Conservation (phyloP, 37 sponge, comb jelly and placozoan species). For the Axinella damicornis region DNA sequence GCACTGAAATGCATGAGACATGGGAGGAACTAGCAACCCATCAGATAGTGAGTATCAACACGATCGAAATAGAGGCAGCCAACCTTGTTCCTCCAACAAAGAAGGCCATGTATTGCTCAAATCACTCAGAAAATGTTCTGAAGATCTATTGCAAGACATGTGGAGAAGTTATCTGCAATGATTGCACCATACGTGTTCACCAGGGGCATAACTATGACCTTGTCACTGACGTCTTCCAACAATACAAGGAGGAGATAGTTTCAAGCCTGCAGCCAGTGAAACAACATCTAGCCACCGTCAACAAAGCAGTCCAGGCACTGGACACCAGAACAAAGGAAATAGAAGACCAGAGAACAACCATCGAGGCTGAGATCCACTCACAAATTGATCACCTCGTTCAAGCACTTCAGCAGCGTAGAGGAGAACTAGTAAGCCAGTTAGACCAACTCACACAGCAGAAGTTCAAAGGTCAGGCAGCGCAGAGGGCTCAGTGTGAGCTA, state of each 20-base stretch:
- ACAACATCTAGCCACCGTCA: background rate
- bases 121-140: background rate
- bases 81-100: constrained; percentile 14
- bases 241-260: constrained; percentile 14
- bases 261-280: constrained; percentile 9
- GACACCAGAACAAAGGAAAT: constrained; percentile 9
- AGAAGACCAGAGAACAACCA: background rate
- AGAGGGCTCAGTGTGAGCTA: constrained; percentile 13
- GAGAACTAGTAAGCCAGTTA: constrained; percentile 8
- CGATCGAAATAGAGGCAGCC: background rate
- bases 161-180: constrained; percentile 35
- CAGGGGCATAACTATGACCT: constrained; percentile 29
- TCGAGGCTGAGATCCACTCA: constrained; percentile 17
- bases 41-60: background rate
- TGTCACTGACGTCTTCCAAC: constrained; percentile 12
- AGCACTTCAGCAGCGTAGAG: constrained; percentile 16
- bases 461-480: background rate
- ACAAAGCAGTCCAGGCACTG: background rate
- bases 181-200: constrained; percentile 31
- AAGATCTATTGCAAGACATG: constrained; percentile 58
- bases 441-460: constrained; percentile 32
- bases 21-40: constrained; percentile 27
- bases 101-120: background rate
- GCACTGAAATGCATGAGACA: constrained; percentile 7
- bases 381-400: constrained; percentile 9